Evolutionary conservation across 2,113 vertebrate species (phyloP).

Genomic region (Cranoglanis bouderius): DNA sequence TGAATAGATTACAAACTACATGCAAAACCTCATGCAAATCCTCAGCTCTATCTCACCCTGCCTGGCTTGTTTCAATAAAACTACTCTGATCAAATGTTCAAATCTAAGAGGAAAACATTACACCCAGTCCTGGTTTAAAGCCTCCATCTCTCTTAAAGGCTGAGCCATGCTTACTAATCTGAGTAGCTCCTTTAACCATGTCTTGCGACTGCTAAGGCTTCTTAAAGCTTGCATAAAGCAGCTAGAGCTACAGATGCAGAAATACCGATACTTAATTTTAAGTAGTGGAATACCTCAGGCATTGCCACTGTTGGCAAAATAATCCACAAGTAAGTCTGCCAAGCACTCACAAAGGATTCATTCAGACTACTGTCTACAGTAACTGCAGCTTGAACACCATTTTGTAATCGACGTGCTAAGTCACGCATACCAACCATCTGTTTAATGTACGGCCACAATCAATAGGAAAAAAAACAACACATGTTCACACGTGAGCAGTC

Average conservation of each 20-base stretch:
- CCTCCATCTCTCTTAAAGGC: not conserved
- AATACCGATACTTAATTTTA: not conserved
- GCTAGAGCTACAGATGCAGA: not conserved
- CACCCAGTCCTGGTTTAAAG: not conserved
- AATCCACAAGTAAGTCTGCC: constrained; percentile 1
- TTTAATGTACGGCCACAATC: not conserved
- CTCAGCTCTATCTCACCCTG: not conserved
- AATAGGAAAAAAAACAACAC: not conserved
- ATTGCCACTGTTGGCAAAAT: not conserved
- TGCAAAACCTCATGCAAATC: constrained; percentile 28
- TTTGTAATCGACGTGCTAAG: not conserved
- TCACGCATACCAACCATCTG: not conserved
- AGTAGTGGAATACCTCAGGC: not conserved
- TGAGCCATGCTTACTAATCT: not conserved
- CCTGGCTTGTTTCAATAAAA: not conserved
- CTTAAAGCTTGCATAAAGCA: constrained; percentile 25
- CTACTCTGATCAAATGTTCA: constrained; percentile 5
- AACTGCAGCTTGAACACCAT: constrained; percentile 10
- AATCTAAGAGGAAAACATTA: not conserved
- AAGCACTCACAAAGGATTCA: constrained; percentile 28
- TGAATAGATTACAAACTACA: constrained; percentile 9
- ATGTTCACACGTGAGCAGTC: not conserved
- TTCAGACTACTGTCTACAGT: constrained; percentile 8
- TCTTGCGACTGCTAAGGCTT: constrained; percentile 39
- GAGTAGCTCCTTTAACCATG: constrained; percentile 27